Base-by-base conservation (phyloP, 2,113 vertebrate genomes). In the Sceloporus undulatus region DNA sequence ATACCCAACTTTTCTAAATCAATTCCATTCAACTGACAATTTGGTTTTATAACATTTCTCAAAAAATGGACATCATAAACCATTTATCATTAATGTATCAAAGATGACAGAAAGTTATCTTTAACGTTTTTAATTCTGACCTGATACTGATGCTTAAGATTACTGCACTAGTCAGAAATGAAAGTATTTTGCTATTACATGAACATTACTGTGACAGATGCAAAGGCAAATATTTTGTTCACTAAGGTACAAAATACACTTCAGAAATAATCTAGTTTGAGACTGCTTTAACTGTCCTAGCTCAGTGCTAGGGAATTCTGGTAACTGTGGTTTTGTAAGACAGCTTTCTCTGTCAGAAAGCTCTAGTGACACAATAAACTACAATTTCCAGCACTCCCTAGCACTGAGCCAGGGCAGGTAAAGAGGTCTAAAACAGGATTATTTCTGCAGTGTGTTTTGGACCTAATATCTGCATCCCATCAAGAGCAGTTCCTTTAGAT, bases 1-100 rank as follows among this genome's bases (percentile, higher is more conserved):
- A 92, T 91, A 75, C 68, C 82, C 56, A 52, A 13, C 66, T 70
- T 90, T 93, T 87, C 74, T 87, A 66, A 92, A 94, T 88, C 79
- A 89, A 92, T 88, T 87, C 86, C 88, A 86, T 88, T 94, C 92
- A 92, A 92, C 85, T 89, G 82, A 81, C 29, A 82, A 94, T 90
- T 91, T 94, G 38, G 79, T 91, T 85, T 84, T 68, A 59, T 70
- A 87, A 48, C 88, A 84, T 92, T 90, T 85, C 75, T 94, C 21
- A 74, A 87, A 92, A 90, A 74, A 85, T 91, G 85, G 82, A 89
- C 11, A 91, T 87, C 23, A 59, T 34, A 85, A 84, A 16, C 79
- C 38, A 77, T 27, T 92, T 82, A 78, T 91, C 89, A 79, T 29
- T 9, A 56, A 48, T 0, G 38, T 82, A 40, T 79, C 78, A 66